phyloP scores from a whole-genome alignment of 2,888 invertebrate genomes.

The Eurytoma adleriae region DNA sequence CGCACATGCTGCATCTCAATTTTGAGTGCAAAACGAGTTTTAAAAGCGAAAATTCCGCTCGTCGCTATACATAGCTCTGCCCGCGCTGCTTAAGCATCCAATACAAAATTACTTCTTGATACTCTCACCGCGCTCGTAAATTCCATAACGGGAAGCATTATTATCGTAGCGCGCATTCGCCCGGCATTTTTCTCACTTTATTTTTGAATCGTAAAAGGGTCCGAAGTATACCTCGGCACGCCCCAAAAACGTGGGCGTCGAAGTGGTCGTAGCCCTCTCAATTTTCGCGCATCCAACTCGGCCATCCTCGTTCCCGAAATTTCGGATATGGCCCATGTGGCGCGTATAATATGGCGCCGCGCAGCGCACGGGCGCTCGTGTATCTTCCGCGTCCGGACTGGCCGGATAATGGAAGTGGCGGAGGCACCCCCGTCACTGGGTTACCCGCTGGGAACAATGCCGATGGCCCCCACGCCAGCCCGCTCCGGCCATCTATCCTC shows the following conservation, averaged over 20 bases:
- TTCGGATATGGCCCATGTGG: background rate
- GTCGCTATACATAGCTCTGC: background rate
- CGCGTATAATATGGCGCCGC: conserved; percentile 8
- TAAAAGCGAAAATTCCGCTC: conserved; percentile 35
- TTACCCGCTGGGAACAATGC: conserved; percentile 72
- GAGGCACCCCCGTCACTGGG: conserved; percentile 56
- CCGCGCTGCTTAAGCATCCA: background rate
- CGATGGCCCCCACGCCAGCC: conserved; percentile 46
- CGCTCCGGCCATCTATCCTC: conserved; percentile 68
- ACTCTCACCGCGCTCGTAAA: background rate
- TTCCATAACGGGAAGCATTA: background rate
- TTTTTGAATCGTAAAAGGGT: background rate
- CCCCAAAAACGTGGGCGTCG: background rate
- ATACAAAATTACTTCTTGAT: background rate
- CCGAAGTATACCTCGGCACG: too few relatives aligned
- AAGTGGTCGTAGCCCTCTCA: too few relatives aligned
- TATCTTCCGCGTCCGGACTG: conserved; percentile 12
- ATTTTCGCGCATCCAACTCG: too few relatives aligned
- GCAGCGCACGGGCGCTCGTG: background rate
- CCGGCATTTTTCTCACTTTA: background rate
- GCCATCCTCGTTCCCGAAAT: background rate
- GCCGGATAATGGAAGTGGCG: conserved; percentile 69
- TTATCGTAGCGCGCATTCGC: background rate
- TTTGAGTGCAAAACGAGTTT: conserved; percentile 32
- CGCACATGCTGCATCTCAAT: conserved; percentile 41